Percentiles rank a stretch among this genome's conserved stretches.
Evolutionary conservation across 1,140 invertebrate genomes (phyloP).

Genomic region (Triops cancriformis): DNA sequence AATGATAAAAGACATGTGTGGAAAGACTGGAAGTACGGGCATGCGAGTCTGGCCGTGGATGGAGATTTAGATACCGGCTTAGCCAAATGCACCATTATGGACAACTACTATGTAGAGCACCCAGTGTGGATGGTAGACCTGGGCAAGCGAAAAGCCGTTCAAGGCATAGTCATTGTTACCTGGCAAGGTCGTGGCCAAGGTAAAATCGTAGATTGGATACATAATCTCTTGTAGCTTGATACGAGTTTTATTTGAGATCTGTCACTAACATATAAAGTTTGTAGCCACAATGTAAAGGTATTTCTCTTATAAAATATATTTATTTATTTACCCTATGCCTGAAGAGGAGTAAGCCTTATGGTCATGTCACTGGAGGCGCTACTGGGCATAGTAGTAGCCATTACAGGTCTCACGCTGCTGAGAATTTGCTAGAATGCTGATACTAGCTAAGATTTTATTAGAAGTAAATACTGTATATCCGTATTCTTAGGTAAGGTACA

Average conservation of each 20-base stretch:
- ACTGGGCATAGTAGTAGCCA: no score
- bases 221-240: not conserved
- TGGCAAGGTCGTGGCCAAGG: slow-evolving; percentile 49
- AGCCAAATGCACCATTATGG: slow-evolving; percentile 45
- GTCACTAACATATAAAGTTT: not conserved
- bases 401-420: no score
- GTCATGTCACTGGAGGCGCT: no score
- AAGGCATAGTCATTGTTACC: slow-evolving; percentile 45
- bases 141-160: slow-evolving; percentile 39
- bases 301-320: no score
- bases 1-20: slow-evolving; percentile 48
- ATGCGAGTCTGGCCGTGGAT: slow-evolving; percentile 41
- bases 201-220: slow-evolving; percentile 29
- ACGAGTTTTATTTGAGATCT: not conserved
- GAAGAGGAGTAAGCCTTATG: no score
- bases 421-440: no score
- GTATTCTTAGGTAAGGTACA: no score
- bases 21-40: slow-evolving; percentile 41
- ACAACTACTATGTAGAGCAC: slow-evolving; percentile 49
- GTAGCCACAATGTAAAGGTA: no score
- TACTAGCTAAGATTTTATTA: no score
- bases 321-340: no score
- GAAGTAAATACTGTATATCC: no score
- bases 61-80: slow-evolving; percentile 39
- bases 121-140: slow-evolving; percentile 51